Base-by-base conservation (phyloP, 2,888 invertebrate species). In the Pachycephus smyrnensis region DNA sequence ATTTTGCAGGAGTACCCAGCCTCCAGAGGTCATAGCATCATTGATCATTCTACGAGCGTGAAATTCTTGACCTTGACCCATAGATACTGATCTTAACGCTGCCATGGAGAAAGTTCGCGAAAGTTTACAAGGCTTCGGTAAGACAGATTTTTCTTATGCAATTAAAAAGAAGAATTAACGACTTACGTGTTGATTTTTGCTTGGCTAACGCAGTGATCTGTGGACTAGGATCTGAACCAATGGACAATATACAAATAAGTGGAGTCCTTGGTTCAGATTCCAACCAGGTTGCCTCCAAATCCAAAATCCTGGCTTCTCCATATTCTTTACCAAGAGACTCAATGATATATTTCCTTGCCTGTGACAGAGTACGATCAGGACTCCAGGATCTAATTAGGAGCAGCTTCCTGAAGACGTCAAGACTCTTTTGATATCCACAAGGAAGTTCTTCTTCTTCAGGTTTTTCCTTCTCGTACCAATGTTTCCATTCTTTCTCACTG, bases 61-160 rank as follows among this genome's bases (percentile, higher is more conserved):
- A 87, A 96, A 92, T 89, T 96, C 99, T 93, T 99, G 98, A 0
- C 98, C 99, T 93, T 99, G 99, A 3, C 99, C 99, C 98, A 99
- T 98, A 11, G 98, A 99, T 9, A 99, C 97, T 0, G 97, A 95
- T 89, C 96, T 95, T 23, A 97, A 90, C 79, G 93, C 96, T 97
- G 88, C 12, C 91, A 89, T 82, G 79, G 80, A 83, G 81, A 37
- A 55, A 79, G 37, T 75, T 76, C 4, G 73, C 55, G 55, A 55
- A 55, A 55, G 55, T 55, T 55, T 55, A 55, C 23, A 23, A 73
- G 31, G 15, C 75, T 1, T 35, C 2, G 73, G 12, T 77, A 69
- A 75, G 12, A 36, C 71, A 75, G 23, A 23, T n/a, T 74, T 76
- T 69, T 33, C 75, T n/a, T 33, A 77, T 32, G 55, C 73, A 78